Evolutionary conservation across 2,888 invertebrate species (phyloP), one percentile per base, ranked within the genome.

Genomic region (Eristalis intricaria): DNA sequence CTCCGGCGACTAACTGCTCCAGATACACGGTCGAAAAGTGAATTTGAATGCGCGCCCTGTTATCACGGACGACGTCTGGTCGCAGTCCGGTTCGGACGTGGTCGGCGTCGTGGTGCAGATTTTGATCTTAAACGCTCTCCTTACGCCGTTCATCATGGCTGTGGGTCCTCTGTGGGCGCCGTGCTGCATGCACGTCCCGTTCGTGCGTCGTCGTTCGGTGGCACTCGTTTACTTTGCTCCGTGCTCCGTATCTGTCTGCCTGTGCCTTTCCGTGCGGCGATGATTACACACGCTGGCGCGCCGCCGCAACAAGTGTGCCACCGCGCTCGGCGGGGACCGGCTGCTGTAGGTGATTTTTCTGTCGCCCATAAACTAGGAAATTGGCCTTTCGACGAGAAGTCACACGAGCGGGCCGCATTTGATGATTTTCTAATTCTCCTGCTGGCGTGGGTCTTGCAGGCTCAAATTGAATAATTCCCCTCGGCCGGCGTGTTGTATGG

Each of bases 361-460:
- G 65, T 87, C 80, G 79, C 79, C 80, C 87, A 87, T 87, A 84
- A 87, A 87, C 79, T 73, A 79, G 87, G 87, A 87, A 87, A 87
- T 87, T 84, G 79, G 50, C 78, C 79, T 66, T 78, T 83, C 65
- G 65, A 73, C 73, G 73, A 38, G 74, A 78, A 82, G 65, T 65
- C 74, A 78, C 70, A 78, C 32, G 19, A 73, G 56, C 75, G 71
- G 65, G 43, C 26, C 82, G 43, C 35, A 86, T 86, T 86, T 74
- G 85, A 70, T 56, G 70, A 65, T 87, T 58, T 76, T 87, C 75
- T 66, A 78, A 78, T 76, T 79, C 74, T 50, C 43, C 68, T 68
- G 38, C 19, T 43, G 61, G 13, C 43, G 38, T 38, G 13, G 38
- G 38, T 38, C 38, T 35, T 2, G 35, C 35, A 10, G 35, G 43